Base-by-base conservation (phyloP, 2,888 invertebrate species). In the Coleophora deauratella region DNA sequence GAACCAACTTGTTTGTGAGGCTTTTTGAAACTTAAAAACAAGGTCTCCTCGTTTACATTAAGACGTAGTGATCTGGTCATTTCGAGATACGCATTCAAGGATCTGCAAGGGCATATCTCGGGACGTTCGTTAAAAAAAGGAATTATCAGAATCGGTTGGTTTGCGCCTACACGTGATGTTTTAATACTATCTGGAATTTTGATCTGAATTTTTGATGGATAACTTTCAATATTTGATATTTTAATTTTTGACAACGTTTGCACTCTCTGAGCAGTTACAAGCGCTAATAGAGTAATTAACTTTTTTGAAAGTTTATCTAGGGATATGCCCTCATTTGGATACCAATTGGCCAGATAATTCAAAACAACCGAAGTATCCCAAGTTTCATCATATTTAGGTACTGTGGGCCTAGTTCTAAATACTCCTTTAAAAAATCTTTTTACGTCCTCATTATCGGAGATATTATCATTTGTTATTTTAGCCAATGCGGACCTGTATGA, bases 401-500 rank as follows among this genome's bases (percentile, higher is more conserved):
- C 9, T 7, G 44, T 21, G 8, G 44, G 44, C 11, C 41, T 28
- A 27, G 38, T n/a, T 11, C 38, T 31, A 38, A 28, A 44, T n/a
- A 41, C 12, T 12, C 44, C 44, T 30, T 41, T 44, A 27, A 44
- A 41, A 14, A 44, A 37, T 37, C 37, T 30, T 33, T 41, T 35
- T n/a, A 44, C 4, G 13, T 9, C 7, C 8, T 41, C 32, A 35
- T 41, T 31, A 13, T 33, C n/a, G 1, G 14, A 4, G 1, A 41
- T 21, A 6, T n/a, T 2, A 13, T 10, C 2, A 11, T 35, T 35
- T n/a, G 35, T 2, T 10, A 44, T 10, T 4, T 41, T 11, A 13
- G 41, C 12, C n/a, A 44, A 8, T 10, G 41, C 38, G 1, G 41
- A 34, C 3, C 36, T n/a, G 34, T 21, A 41, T 14, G 32, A 32